Base-by-base conservation (phyloP, 1,140 invertebrate genomes). In the Ceratosolen fusciceps region DNA sequence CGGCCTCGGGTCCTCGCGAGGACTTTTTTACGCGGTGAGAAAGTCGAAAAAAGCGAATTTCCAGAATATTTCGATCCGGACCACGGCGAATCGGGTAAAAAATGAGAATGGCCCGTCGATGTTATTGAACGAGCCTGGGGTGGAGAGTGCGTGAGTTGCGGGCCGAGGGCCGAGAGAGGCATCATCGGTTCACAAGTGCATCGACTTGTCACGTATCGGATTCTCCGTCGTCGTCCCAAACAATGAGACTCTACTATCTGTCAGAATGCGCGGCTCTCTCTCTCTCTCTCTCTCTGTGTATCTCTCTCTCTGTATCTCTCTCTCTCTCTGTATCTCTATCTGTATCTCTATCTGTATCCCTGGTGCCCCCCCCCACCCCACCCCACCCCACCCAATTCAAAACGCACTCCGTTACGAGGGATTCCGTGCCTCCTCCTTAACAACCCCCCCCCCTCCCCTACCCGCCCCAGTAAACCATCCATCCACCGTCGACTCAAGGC, bases 21-120 rank as follows among this genome's bases (percentile, higher is more conserved):
- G 10, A 34, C 14, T 24, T 26, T 34, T 62, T 24, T 21, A 62
- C 16, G n/a, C 37, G n/a, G 56, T 79, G 77, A 79, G 77, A 79
- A 79, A 47, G 19, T 21, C 7, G 4, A 73, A 79, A 73, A 73
- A 62, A 79, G 43, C 8, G 8, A 37, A 73, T 73, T 79, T 79
- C 77, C 77, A 79, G 77, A 70, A 76, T 75, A 24, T 21, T 21
- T 54, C 26, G 21, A 10, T 21, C 24, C 24, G 52, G 21, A 21
- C 9, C 7, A 0, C 31, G 34, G 2, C 5, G 9, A 72, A 31
- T 34, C 12, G 70, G n/a, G 16, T 52, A 34, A 34, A 71, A 54
- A 72, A 37, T 0, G n/a, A n/a, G n/a, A n/a, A 4, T 52, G 2
- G 21, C 19, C 39, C 39, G 39, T 7, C 14, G 14, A 52, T 52